A percentile compares a stretch with the other conserved stretches of the same genome.
phyloP scores from a whole-genome alignment of 2,888 invertebrate genomes.

The Lingula anatina region DNA sequence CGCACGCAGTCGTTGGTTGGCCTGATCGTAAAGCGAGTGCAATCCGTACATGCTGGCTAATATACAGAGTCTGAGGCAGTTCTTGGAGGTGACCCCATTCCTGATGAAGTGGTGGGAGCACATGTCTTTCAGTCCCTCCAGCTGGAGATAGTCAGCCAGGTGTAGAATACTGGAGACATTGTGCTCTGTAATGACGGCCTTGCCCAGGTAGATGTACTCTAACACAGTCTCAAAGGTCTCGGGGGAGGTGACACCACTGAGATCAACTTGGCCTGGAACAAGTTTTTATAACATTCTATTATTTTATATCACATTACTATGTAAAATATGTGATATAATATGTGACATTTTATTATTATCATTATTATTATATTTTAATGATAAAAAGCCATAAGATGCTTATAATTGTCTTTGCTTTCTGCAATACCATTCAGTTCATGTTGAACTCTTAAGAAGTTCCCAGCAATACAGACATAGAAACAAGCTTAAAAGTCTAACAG shows the following conservation, averaged over 20 bases:
- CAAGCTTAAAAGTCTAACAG: neutral
- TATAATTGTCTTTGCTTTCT: no score
- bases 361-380: neutral
- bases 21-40: slow-evolving; percentile 12
- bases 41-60: slow-evolving; percentile 29
- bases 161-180: slow-evolving; percentile 22
- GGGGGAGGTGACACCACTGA: no score
- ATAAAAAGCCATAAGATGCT: neutral
- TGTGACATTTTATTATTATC: neutral
- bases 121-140: slow-evolving; percentile 5
- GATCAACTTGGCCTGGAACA: no score
- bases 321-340: slow-evolving; percentile 16
- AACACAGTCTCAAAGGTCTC: slow-evolving; percentile 24
- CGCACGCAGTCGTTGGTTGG: slow-evolving; percentile 13
- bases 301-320: slow-evolving; percentile 19
- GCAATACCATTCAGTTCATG: no score
- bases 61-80: slow-evolving; percentile 26
- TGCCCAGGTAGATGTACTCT: slow-evolving; percentile 27
- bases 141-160: slow-evolving; percentile 32
- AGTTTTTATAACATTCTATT: no score
- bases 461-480: no score
- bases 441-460: no score
- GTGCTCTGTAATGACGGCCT: slow-evolving; percentile 16
- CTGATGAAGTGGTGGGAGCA: slow-evolving; percentile 21
- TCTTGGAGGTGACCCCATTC: slow-evolving; percentile 18